Base-by-base conservation (phyloP, 2,888 invertebrate species). In the Lasiommata megera region DNA sequence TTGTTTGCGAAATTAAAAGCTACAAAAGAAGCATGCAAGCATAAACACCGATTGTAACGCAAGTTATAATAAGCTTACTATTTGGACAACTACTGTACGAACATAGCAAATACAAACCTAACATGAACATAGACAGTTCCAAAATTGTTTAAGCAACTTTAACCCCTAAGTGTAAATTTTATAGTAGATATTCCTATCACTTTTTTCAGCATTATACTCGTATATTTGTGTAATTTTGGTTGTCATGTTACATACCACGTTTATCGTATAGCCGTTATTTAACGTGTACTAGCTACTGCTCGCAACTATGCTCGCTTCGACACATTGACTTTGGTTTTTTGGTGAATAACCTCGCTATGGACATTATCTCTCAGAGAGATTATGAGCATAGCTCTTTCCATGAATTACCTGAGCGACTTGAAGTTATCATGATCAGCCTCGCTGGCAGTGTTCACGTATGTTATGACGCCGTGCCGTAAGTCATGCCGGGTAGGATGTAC, bases 221-320 rank as follows among this genome's bases (percentile, higher is more conserved):
- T 48, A 23, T 34, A 48, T n/a, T n/a, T n/a, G n/a, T n/a, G n/a
- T 40, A 51, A 51, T 51, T 56, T 56, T 56, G n/a, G n/a, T n/a
- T n/a, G 29, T 37, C 56, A 12, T 55, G 23, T 29, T 51, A 37
- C 56, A 50, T 51, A 37, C 37, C 51, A n/a, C n/a, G 44, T 51
- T 56, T 56, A 56, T 51, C 51, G 14, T 11, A 31, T 28, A 23
- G 28, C 50, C 43, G 41, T 50, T 14, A 50, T 56, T 56, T 41
- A 37, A 43, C 31, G 5, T 23, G 5, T 5, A 23, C 5, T n/a
- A n/a, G n/a, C n/a, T n/a, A n/a, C n/a, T n/a, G n/a, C n/a, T n/a
- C n/a, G n/a, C n/a, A n/a, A n/a, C n/a, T n/a, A n/a, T n/a, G n/a
- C n/a, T n/a, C n/a, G n/a, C n/a, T n/a, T n/a, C n/a, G n/a, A n/a